Evolutionary conservation across 2,113 vertebrate species (phyloP).

Genomic region (Cariama cristata): DNA sequence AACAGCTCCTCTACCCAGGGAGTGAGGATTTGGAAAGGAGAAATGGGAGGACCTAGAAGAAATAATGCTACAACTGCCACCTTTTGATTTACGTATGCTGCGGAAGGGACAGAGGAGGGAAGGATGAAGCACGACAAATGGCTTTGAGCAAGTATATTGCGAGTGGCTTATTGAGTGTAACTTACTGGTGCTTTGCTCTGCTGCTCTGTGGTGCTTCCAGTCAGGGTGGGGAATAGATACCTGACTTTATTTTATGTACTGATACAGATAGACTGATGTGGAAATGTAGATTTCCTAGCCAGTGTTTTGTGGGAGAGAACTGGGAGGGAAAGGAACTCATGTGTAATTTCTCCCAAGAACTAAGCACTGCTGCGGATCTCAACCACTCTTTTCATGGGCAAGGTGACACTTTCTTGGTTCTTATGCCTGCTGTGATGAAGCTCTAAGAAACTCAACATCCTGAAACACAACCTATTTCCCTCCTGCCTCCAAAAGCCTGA

Average conservation of each 20-base stretch:
- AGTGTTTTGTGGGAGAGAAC: background rate
- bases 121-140: background rate
- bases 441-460: background rate
- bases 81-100: background rate
- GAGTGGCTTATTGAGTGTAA: background rate
- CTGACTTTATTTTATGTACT: background rate
- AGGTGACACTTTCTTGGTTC: background rate
- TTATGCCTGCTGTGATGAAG: background rate
- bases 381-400: background rate
- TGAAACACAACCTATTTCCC: background rate
- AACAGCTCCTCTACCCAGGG: background rate
- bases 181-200: background rate
- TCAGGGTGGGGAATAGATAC: background rate
- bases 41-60: background rate
- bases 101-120: background rate
- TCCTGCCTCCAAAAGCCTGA: background rate
- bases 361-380: background rate
- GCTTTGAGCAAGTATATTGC: background rate
- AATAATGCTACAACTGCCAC: background rate
- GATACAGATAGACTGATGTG: background rate
- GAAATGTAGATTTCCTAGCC: background rate
- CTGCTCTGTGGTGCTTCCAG: background rate
- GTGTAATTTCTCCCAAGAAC: background rate
- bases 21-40: background rate
- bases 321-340: background rate